Evolutionary conservation across 2,888 invertebrate species (phyloP).

Genomic region (Alcis repandata): DNA sequence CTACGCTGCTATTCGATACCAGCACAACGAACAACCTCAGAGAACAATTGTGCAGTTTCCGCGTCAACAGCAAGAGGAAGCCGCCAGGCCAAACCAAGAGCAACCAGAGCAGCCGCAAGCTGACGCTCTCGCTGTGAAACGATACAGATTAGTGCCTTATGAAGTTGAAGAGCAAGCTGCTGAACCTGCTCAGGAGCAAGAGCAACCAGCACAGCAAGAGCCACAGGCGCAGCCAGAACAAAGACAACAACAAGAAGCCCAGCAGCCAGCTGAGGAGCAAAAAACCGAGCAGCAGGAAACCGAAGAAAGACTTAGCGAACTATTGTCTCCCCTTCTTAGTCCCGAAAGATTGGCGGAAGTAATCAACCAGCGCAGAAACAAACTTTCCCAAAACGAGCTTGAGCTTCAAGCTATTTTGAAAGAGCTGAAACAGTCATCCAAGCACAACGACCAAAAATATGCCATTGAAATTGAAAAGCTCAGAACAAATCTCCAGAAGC

Average conservation of each 20-base stretch:
- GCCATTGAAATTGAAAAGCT: constrained; percentile 64
- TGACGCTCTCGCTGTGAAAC: constrained; percentile 27
- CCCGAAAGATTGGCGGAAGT: constrained; percentile 48
- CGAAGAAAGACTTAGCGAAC: constrained; percentile 39
- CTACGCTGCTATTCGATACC: constrained; percentile 48
- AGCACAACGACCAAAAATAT: constrained; percentile 63
- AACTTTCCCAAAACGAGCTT: constrained; percentile 47
- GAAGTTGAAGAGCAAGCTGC: constrained; percentile 39
- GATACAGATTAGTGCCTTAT: constrained; percentile 42
- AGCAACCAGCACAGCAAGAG: constrained; percentile 25
- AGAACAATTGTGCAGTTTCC: constrained; percentile 40
- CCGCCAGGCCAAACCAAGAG: constrained; percentile 26
- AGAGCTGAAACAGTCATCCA: constrained; percentile 61
- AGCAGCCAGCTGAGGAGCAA: constrained; percentile 26
- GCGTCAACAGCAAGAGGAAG: constrained; percentile 38
- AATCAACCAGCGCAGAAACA: constrained; percentile 49
- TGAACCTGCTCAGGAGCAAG: constrained; percentile 37
- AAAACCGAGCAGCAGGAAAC: constrained; percentile 32
- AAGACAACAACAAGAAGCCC: constrained; percentile 20
- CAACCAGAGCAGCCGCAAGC: constrained; percentile 24
- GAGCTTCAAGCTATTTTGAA: constrained; percentile 49
- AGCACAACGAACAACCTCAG: constrained; percentile 47
- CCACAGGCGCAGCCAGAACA: constrained; percentile 16
- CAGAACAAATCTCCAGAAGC: constrained; percentile 58
- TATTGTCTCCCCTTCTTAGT: constrained; percentile 49